These are phyloP conservation scores for Passer montanus DNA, from an alignment of 2,113 vertebrate genomes.

Conservation along the genomic window DNA sequence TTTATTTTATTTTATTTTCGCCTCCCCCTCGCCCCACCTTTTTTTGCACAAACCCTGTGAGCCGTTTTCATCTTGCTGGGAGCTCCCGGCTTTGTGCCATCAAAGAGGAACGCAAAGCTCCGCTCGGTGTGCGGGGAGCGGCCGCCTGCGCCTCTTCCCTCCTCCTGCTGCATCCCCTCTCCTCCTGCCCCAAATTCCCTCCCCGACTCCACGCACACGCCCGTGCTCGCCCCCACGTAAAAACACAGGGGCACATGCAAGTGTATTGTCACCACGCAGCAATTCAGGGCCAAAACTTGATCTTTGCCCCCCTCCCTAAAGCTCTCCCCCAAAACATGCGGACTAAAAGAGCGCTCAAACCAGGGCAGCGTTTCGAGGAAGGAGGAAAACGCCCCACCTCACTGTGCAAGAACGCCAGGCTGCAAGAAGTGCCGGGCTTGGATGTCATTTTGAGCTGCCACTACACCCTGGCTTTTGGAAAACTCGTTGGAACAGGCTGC, in stretches of 20 bases:
- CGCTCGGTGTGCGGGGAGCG: neutral
- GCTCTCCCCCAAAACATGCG: neutral
- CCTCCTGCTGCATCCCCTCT: neutral
- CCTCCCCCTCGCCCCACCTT: neutral
- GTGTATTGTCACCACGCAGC: neutral
- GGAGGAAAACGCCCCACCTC: neutral
- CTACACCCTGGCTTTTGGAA: neutral
- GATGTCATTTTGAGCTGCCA: neutral
- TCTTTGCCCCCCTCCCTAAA: neutral
- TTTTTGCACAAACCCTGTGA: neutral
- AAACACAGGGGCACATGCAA: neutral
- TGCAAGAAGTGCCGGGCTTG: neutral
- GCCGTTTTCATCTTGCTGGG: neutral
- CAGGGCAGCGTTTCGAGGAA: neutral
- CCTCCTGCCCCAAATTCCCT: neutral
- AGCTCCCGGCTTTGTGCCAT: neutral
- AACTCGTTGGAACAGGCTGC: neutral
- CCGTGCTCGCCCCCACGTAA: accelerated
- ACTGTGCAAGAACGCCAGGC: neutral
- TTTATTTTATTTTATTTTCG: neutral
- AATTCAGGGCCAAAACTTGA: neutral
- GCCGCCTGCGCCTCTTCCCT: accelerated
- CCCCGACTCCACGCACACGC: accelerated
- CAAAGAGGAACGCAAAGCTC: neutral
- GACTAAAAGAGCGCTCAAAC: neutral